Evolutionary conservation across 1,140 invertebrate species (phyloP).

Genomic region (Aphelinus certus): DNA sequence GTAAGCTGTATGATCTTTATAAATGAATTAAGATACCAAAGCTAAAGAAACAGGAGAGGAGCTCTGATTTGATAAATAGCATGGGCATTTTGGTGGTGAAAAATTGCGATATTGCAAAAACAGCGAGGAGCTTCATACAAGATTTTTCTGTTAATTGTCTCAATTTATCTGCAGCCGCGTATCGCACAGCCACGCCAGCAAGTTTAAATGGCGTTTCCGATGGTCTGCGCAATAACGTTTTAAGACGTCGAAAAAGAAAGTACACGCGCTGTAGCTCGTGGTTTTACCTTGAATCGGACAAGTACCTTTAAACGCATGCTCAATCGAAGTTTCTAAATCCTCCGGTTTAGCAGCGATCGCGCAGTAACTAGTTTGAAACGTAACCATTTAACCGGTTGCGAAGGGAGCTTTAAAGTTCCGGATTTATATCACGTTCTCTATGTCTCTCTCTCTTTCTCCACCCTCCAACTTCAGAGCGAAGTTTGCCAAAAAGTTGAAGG

Average conservation of each 20-base stretch:
- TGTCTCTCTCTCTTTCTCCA: not conserved
- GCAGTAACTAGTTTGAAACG: constrained; percentile 30
- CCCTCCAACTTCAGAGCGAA: not conserved
- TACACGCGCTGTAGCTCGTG: not conserved
- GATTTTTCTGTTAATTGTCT: constrained; percentile 28
- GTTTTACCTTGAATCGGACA: constrained; percentile 12
- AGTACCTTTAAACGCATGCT: constrained; percentile 28
- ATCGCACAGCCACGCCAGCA: not conserved
- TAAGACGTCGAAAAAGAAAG: constrained; percentile 13
- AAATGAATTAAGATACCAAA: too few relatives aligned
- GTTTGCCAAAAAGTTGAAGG: too few relatives aligned
- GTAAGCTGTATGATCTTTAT: too few relatives aligned
- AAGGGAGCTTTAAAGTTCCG: constrained; percentile 24
- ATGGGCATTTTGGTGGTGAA: too few relatives aligned
- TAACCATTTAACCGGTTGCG: not conserved
- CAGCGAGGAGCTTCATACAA: too few relatives aligned
- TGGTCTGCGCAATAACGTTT: constrained; percentile 16
- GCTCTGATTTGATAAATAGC: too few relatives aligned
- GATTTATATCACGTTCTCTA: constrained; percentile 17
- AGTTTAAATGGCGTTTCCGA: constrained; percentile 21
- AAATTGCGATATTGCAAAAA: too few relatives aligned
- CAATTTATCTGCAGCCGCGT: constrained; percentile 21
- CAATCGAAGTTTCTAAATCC: constrained; percentile 37
- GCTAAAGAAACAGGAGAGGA: too few relatives aligned
- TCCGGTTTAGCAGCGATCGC: constrained; percentile 14